Evolutionary conservation across 2,888 invertebrate species (phyloP).

Genomic region (Netelia fuscicornis): DNA sequence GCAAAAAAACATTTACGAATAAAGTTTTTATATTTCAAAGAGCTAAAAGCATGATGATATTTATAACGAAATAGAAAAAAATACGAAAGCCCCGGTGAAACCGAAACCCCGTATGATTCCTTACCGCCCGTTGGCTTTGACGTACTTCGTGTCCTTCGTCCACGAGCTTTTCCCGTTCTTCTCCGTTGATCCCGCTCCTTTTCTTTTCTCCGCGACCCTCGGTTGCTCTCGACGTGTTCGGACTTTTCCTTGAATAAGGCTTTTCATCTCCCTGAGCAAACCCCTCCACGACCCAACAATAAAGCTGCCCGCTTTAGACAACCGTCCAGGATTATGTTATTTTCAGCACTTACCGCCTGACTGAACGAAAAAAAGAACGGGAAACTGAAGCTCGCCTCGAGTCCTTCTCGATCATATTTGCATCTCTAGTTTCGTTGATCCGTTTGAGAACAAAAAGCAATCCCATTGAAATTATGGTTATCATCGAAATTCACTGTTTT

Average conservation of each 20-base stretch:
- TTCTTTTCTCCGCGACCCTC: slow-evolving; percentile 11
- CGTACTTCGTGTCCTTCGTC: slow-evolving; percentile 31
- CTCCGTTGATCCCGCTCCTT: slow-evolving; percentile 22
- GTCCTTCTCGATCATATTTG: background rate
- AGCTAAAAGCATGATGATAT: no score
- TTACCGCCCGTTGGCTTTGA: slow-evolving; percentile 12
- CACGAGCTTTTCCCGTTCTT: slow-evolving; percentile 31
- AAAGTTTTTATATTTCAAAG: no score
- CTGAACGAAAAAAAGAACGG: slow-evolving; percentile 11
- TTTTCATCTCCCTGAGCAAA: slow-evolving; percentile 43
- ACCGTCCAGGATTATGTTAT: slow-evolving; percentile 19
- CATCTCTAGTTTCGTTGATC: background rate
- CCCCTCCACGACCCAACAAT: slow-evolving; percentile 32
- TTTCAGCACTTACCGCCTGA: slow-evolving; percentile 21
- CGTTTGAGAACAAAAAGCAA: background rate
- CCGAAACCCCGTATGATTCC: background rate
- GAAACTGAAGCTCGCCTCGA: background rate
- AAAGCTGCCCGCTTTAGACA: slow-evolving; percentile 2
- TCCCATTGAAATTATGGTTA: background rate
- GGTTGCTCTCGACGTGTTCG: background rate
- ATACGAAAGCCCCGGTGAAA: background rate
- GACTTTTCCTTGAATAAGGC: slow-evolving; percentile 36
- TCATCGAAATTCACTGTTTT: background rate
- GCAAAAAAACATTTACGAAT: no score
- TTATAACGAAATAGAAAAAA: background rate